Evolutionary conservation across 2,888 invertebrate genomes (phyloP), one percentile per base, ranked within the genome.

Genomic region (Allophyes oxyacanthae): DNA sequence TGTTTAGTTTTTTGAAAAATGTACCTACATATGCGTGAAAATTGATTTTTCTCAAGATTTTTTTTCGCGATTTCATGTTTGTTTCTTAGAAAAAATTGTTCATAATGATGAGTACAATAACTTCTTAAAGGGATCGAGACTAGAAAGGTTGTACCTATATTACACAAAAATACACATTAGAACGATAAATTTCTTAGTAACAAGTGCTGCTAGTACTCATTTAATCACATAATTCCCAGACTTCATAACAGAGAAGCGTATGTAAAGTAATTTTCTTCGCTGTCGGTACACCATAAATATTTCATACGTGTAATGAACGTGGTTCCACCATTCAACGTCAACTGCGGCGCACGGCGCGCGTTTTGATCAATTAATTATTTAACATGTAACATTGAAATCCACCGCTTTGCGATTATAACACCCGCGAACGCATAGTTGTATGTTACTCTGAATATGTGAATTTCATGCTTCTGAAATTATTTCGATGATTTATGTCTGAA

Each of bases 291-390:
- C 34, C 28, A 66, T 74, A 75, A 64, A 77, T 78, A 75, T 72
- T 78, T 77, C 62, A 78, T 69, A 61, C 65, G 44, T 48, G 34
- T 73, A 78, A 78, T 74, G 74, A 78, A 78, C 56, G 72, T 38
- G 43, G 78, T 65, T 56, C 59, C 55, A 64, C 56, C 20, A 20
- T 20, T 20, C 20, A 3, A 20, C 4, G 69, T 62, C 60, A 62
- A 43, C 42, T 37, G 49, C 49, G 42, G 34, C 54, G 65, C 50
- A 67, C 52, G 30, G 51, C 45, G 58, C 63, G 58, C 59, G 62
- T 73, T 71, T 73, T 64, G 65, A 70, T 68, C 65, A 73, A 77
- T 77, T 74, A 65, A 72, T 74, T 67, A 72, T 75, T 60, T 67
- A 62, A 66, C 48, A 56, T 56, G 58, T 63, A 45, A 41, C 54